These are phyloP conservation scores for Menura novaehollandiae DNA, from an alignment of 2,113 vertebrate genomes.

Conservation along the genomic window DNA sequence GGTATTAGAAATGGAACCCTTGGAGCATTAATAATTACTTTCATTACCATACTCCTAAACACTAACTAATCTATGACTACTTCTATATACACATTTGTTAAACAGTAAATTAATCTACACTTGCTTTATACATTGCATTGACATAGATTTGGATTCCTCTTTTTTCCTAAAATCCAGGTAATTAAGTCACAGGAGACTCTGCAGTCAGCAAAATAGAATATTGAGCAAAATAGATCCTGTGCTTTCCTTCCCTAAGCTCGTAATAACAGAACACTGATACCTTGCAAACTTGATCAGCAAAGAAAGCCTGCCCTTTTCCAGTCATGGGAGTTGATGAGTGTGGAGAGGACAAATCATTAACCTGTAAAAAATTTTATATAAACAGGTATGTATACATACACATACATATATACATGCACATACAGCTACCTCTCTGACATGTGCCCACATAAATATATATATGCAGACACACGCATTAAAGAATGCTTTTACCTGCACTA, in stretches of 20 bases:
- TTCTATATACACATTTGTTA: neutral
- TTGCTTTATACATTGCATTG: neutral
- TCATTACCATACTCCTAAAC: neutral
- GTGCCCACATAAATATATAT: neutral
- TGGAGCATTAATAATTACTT: neutral
- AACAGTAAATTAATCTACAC: neutral
- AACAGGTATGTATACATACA: neutral
- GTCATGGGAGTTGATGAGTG: constrained; percentile 77
- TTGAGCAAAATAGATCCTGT: neutral
- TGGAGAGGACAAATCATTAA: constrained; percentile 72
- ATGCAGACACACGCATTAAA: neutral
- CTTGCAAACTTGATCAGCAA: constrained; percentile 75
- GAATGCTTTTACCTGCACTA: neutral
- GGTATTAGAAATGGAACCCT: neutral
- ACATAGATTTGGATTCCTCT: neutral
- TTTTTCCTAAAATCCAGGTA: neutral
- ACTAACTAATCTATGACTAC: neutral
- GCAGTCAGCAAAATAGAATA: neutral
- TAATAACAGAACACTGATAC: constrained; percentile 31
- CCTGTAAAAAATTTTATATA: constrained; percentile 54
- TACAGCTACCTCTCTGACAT: neutral
- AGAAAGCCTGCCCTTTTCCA: constrained; percentile 76
- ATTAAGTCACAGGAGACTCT: neutral
- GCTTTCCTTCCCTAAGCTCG: neutral
- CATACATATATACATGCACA: neutral